phyloP scores from a whole-genome alignment of 1,140 invertebrate species.

The Penaeus indicus region DNA sequence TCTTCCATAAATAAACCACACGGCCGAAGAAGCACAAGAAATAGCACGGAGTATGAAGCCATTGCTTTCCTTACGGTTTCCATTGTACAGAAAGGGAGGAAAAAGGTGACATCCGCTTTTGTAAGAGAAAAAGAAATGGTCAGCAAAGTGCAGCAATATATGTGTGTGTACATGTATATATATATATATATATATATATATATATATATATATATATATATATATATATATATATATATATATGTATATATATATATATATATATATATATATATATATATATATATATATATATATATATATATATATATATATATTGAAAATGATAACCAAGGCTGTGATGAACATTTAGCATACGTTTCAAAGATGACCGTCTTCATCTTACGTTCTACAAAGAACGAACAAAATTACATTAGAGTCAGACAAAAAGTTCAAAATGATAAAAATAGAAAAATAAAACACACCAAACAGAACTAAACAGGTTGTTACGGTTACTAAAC shows the following conservation, averaged over 20 bases:
- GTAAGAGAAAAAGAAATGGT: too few species aligned
- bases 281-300: conserved; percentile 19
- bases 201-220: conserved; percentile 20
- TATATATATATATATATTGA: not conserved
- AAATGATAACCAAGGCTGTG: not conserved
- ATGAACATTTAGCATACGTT: not conserved
- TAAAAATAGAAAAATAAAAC: not conserved
- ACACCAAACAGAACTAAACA: too few species aligned
- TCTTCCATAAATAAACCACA: too few species aligned
- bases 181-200: conserved; percentile 18
- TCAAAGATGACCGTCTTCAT: not conserved
- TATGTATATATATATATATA: not conserved
- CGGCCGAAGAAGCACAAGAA: too few species aligned
- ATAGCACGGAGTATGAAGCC: too few species aligned
- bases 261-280: not conserved
- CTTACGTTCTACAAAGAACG: too few species aligned
- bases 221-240: not conserved
- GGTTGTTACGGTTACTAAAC: too few species aligned
- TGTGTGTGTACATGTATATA: conserved; percentile 2
- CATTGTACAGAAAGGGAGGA: too few species aligned
- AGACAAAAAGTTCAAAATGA: not conserved
- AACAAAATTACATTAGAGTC: not conserved
- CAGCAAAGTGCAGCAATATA: not conserved
- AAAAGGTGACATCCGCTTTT: too few species aligned
- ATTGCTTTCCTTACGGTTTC: too few species aligned